Evolutionary conservation across 2,113 vertebrate species (phyloP).

Genomic region (Dromiciops gliroides): DNA sequence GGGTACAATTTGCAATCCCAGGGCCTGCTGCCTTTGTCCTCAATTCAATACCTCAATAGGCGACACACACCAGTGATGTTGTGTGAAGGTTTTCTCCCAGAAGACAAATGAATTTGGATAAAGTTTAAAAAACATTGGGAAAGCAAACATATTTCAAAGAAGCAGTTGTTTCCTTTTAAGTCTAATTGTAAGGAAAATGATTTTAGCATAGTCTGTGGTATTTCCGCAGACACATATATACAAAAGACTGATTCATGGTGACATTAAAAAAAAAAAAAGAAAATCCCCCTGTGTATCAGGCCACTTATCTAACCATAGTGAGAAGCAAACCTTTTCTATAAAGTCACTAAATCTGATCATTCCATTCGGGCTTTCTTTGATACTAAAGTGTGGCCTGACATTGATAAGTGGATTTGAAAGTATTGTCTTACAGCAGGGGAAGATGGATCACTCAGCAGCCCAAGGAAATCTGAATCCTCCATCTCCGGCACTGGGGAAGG

Average conservation of each 20-base stretch:
- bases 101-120: constrained; percentile 42
- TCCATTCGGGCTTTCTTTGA: constrained; percentile 59
- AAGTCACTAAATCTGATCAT: constrained; percentile 58
- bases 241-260: constrained; percentile 46
- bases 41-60: not conserved
- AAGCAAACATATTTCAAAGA: constrained; percentile 54
- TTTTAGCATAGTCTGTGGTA: constrained; percentile 45
- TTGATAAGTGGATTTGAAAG: constrained; percentile 47
- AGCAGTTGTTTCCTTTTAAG: constrained; percentile 52
- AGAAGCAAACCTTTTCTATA: constrained; percentile 57
- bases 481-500: not conserved
- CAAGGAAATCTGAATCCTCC: constrained; percentile 33
- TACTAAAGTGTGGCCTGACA: constrained; percentile 31
- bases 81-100: constrained; percentile 28
- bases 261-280: constrained; percentile 40
- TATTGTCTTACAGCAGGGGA: constrained; percentile 35
- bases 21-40: not conserved
- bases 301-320: constrained; percentile 55
- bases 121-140: constrained; percentile 52
- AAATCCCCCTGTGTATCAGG: constrained; percentile 10
- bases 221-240: not conserved
- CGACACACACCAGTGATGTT: not conserved
- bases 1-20: not conserved
- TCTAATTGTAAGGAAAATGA: constrained; percentile 32
- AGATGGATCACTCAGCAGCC: constrained; percentile 35